Evolutionary conservation across 1,140 invertebrate genomes (phyloP).

Genomic region (Nasonia vitripennis): DNA sequence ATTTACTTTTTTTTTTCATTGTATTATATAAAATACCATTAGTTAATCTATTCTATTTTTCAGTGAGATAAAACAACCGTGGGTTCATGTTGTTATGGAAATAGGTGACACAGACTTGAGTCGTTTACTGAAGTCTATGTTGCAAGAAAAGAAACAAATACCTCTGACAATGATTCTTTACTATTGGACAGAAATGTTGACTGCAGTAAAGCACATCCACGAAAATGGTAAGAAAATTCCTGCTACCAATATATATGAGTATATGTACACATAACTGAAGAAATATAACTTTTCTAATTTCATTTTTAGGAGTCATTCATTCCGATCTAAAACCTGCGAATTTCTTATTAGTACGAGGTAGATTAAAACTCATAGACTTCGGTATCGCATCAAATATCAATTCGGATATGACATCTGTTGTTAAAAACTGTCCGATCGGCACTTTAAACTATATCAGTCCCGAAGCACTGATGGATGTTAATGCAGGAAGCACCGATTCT

Average conservation of each 20-base stretch:
- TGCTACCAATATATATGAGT: background rate
- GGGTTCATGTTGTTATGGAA: slow-evolving; percentile 92
- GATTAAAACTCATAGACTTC: slow-evolving; percentile 97
- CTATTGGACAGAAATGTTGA: slow-evolving; percentile 96
- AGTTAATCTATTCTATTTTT: slow-evolving; percentile 65
- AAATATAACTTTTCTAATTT: slow-evolving; percentile 38
- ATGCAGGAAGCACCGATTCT: slow-evolving; percentile 68
- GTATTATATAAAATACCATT: slow-evolving; percentile 16
- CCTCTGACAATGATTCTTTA: slow-evolving; percentile 85
- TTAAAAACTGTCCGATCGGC: slow-evolving; percentile 87
- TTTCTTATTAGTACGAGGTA: slow-evolving; percentile 91
- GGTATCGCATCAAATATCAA: slow-evolving; percentile 96
- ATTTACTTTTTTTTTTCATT: slow-evolving; percentile 38
- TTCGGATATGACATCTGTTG: slow-evolving; percentile 91
- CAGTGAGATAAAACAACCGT: slow-evolving; percentile 78
- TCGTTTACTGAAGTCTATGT: slow-evolving; percentile 81
- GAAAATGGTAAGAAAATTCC: slow-evolving; percentile 80
- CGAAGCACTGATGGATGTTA: slow-evolving; percentile 85
- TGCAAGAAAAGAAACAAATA: slow-evolving; percentile 77
- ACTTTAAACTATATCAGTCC: slow-evolving; percentile 98
- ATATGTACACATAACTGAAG: slow-evolving; percentile 33
- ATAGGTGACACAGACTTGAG: slow-evolving; percentile 93
- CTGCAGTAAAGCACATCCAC: slow-evolving; percentile 94
- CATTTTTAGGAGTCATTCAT: slow-evolving; percentile 90
- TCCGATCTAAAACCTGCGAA: slow-evolving; percentile 98